Percentiles rank a stretch among this genome's conserved stretches.
Evolutionary conservation across 2,797 vertebrate species (phyloP).

Genomic region (Monodelphis domestica): DNA sequence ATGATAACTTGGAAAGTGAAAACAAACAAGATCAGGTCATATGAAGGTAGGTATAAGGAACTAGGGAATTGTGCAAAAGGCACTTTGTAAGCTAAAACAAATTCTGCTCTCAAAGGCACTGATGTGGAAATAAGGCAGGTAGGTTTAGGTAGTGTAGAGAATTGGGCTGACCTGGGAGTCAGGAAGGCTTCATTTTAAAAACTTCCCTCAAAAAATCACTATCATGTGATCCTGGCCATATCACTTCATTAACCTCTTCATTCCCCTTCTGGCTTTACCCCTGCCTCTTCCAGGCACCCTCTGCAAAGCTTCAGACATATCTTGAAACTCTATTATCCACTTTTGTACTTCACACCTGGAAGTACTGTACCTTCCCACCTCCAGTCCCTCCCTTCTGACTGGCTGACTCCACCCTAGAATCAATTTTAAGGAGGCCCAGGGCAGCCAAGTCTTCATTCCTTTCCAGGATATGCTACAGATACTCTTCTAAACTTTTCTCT

Average conservation of each 20-base stretch:
- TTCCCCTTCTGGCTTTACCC: not conserved
- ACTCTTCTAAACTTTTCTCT: not conserved
- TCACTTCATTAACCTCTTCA: not conserved
- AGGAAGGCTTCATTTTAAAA: not conserved
- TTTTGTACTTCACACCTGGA: not conserved
- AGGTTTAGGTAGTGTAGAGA: not conserved
- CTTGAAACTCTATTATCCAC: too few species aligned
- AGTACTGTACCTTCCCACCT: not conserved
- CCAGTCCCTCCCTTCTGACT: not conserved
- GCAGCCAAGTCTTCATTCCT: not conserved
- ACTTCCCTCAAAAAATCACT: not conserved
- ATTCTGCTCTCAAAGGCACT: not conserved
- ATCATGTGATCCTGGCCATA: not conserved
- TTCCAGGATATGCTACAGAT: not conserved
- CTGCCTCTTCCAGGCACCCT: not conserved
- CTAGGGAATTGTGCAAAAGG: not conserved
- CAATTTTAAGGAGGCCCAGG: not conserved
- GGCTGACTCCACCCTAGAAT: not conserved
- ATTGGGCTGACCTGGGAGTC: not conserved
- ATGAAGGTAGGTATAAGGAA: not conserved
- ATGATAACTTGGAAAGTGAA: not conserved
- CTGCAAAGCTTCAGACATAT: not conserved
- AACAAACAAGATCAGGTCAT: not conserved
- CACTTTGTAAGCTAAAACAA: not conserved
- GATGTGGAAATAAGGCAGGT: not conserved